Evolutionary conservation across 1,140 invertebrate genomes (phyloP), one percentile per base, ranked within the genome.

Genomic region (Drosophila bocqueti): DNA sequence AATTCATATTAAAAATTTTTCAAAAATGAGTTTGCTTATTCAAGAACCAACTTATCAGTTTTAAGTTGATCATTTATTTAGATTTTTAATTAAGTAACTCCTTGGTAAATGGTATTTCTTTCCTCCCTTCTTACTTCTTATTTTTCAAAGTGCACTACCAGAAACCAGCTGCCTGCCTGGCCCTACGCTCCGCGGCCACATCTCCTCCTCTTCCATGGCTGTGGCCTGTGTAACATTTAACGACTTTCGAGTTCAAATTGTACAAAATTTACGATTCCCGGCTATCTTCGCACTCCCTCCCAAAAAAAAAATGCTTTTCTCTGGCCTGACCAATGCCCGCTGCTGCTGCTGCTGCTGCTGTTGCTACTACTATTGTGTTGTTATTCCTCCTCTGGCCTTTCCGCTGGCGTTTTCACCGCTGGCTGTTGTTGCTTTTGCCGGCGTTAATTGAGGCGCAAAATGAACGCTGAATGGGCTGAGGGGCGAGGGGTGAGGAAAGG

Each of bases 161-260:
- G 65, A 59, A 55, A 59, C 40, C 72, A 45, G 42, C 75, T 50
- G 50, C 75, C 71, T 65, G 34, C 29, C 36, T 46, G 11, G 2
- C 36, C 40, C 26, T 11, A 6, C 5, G 3, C 47, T 13, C 16
- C n/a, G 0, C 4, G 24, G 7, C 46, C 24, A 26, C 34, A 1
- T 13, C 54, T 26, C 16, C 16, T 16, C 18, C 42, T 45, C 47
- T 16, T 3, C 21, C 63, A n/a, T 76, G 55, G 29, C 64, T 78
- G 75, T 62, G 75, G 75, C 64, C 75, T 82, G 68, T 87, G 84
- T 81, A 84, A 90, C 85, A 89, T 90, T 84, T 90, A 89, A 89
- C 84, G 84, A 89, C 84, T 90, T 89, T 84, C 84, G 84, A 89
- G 84, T 81, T 89, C 84, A 89, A 89, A 89, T 90, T 89, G 85